Base-by-base conservation (phyloP, 2,113 vertebrate genomes). In the Apeltes quadracus region DNA sequence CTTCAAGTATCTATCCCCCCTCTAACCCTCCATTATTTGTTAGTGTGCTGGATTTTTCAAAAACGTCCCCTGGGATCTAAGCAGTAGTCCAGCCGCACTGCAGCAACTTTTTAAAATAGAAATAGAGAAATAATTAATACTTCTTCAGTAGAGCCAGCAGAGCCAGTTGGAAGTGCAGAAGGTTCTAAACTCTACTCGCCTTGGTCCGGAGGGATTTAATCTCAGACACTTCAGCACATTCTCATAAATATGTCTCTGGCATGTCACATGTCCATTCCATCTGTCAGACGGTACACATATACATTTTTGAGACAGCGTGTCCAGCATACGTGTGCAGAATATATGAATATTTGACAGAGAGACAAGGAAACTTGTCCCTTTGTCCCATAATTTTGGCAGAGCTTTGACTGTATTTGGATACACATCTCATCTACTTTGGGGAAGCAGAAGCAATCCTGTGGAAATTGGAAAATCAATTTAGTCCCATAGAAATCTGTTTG, bases 391-490 rank as follows among this genome's bases (percentile, higher is more conserved):
- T 72, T 84, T 59, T 80, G 70, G 55, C 70, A 57, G 44, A 58
- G 55, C 73, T 68, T 2, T 63, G 34, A 81, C 73, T 81, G 79
- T 78, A 43, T 88, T 87, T 86, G 66, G 64, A 79, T 72, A 69
- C 82, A 83, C 66, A 44, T 67, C 63, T 80, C 67, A 62, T 55
- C 66, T 39, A 43, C 80, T 76, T 25, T 3, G 13, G 61, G 77
- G 58, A 81, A 56, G 53, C 61, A 59, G 78, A 83, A 80, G 79
- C 84, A 88, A 88, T 86, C 84, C 20, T 32, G 48, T 64, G 65
- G 79, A 88, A 90, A 89, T 92, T 91, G 82, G 72, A 85, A 87
- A 92, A 91, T 92, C 86, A 78, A 86, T 88, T 90, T 85, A 86
- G 87, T 82, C 87, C 87, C 83, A 75, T 82, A 78, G 79, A 83